These are phyloP conservation scores for Nesidiocoris tenuis DNA, from an alignment of 2,888 invertebrate genomes.

Conservation along the genomic window DNA sequence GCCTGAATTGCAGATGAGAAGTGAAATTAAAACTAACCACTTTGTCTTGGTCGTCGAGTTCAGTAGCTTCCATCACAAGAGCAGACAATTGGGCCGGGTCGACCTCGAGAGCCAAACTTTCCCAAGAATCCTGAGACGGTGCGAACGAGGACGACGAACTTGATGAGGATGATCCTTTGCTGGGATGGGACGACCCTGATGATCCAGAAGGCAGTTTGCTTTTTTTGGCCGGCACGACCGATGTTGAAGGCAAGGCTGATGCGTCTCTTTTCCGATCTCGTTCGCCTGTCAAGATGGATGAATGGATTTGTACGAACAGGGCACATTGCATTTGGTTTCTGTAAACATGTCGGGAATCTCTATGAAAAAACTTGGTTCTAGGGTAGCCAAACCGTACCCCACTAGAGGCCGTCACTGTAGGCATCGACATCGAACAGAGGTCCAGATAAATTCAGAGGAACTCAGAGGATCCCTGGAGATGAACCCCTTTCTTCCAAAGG, in stretches of 20 bases:
- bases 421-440: too few relatives aligned
- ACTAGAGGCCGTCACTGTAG: too few relatives aligned
- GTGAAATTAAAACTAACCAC: constrained; percentile 58
- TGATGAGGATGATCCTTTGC: constrained; percentile 41
- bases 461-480: too few relatives aligned
- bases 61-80: constrained; percentile 71
- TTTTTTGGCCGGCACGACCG: constrained; percentile 14
- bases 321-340: too few relatives aligned
- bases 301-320: too few relatives aligned
- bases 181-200: constrained; percentile 42
- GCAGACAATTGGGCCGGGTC: constrained; percentile 77
- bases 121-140: constrained; percentile 63
- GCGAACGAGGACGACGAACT: constrained; percentile 1
- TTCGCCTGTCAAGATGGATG: constrained; percentile 3
- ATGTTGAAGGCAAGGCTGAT: background rate
- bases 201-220: constrained; percentile 44
- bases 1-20: background rate
- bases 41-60: constrained; percentile 77
- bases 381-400: too few relatives aligned
- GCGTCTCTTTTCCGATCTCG: constrained; percentile 45
- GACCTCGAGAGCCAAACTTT: constrained; percentile 72
- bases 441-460: too few relatives aligned
- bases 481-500: too few relatives aligned
- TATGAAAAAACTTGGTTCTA: too few relatives aligned
- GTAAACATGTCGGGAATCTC: too few relatives aligned